Evolutionary conservation across 2,113 vertebrate species (phyloP).

Genomic region (Fulica atra): DNA sequence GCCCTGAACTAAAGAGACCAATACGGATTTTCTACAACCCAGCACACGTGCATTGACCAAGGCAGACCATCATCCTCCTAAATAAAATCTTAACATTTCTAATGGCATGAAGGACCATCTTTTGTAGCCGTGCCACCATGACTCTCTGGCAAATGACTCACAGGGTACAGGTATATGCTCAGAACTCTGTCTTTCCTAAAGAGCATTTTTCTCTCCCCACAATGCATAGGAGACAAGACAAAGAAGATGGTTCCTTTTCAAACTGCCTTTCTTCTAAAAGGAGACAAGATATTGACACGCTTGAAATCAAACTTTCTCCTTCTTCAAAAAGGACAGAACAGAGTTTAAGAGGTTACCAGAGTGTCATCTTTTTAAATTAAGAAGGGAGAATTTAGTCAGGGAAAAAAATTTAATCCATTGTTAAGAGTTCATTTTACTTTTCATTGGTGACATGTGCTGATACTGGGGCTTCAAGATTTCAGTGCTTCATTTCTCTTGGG

Average conservation of each 20-base stretch:
- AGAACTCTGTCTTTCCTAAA: background rate
- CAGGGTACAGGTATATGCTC: background rate
- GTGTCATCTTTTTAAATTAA: slow-evolving; percentile 35
- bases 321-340: slow-evolving; percentile 7
- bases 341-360: slow-evolving; percentile 19
- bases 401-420: slow-evolving; percentile 32
- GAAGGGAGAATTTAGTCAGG: background rate
- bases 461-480: background rate
- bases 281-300: background rate
- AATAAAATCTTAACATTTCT: background rate
- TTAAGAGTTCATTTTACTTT: slow-evolving; percentile 49
- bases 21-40: background rate
- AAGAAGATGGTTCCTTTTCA: background rate
- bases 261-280: background rate
- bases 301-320: slow-evolving; percentile 21
- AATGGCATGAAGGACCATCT: background rate
- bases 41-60: background rate
- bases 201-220: background rate
- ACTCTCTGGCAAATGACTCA: background rate
- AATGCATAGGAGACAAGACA: background rate
- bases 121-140: background rate
- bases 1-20: background rate
- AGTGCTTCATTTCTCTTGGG: background rate
- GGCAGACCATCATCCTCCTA: background rate
- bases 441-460: background rate